Conservation (phyloP, 2,113 vertebrate genomes). For the Euleptes europaea region DNA sequence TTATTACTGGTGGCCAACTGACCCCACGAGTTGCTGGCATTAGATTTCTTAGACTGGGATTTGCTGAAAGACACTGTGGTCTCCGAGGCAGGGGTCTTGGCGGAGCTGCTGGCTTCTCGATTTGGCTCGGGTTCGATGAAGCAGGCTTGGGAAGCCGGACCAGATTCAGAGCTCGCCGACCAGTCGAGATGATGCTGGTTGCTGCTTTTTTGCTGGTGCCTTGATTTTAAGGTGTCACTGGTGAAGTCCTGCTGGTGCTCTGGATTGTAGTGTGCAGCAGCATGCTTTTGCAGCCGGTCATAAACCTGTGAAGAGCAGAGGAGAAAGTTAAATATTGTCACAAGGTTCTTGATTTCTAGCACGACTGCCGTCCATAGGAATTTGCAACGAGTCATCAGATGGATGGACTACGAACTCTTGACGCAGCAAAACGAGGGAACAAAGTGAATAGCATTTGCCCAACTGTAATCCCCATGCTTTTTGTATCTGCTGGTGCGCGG, state of each 20-base stretch:
- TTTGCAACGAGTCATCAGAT: no score
- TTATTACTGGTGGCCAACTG: conserved; percentile 65
- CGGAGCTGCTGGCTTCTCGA: conserved; percentile 79
- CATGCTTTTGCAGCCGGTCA: conserved; percentile 87
- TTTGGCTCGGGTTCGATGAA: conserved; percentile 81
- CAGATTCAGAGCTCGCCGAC: conserved; percentile 80
- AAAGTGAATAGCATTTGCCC: no score
- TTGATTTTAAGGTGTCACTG: conserved; percentile 91
- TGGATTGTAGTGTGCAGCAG: conserved; percentile 84
- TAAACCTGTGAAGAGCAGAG: conserved; percentile 80
- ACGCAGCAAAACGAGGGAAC: not conserved
- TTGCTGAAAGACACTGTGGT: conserved; percentile 80
- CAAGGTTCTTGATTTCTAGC: not conserved
- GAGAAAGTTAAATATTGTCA: not conserved
- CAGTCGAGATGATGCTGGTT: conserved; percentile 89
- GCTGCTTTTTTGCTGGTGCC: conserved; percentile 91
- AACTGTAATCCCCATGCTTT: no score
- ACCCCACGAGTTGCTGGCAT: conserved; percentile 71
- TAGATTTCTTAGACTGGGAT: conserved; percentile 82
- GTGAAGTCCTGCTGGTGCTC: conserved; percentile 88
- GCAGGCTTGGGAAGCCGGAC: conserved; percentile 79
- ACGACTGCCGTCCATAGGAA: not conserved
- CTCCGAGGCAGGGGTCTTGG: conserved; percentile 80
- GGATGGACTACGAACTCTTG: no score
- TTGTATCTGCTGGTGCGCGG: no score